These are phyloP conservation scores for Hybos culiciformis DNA, from an alignment of 2,888 invertebrate genomes.

Conservation along the genomic window DNA sequence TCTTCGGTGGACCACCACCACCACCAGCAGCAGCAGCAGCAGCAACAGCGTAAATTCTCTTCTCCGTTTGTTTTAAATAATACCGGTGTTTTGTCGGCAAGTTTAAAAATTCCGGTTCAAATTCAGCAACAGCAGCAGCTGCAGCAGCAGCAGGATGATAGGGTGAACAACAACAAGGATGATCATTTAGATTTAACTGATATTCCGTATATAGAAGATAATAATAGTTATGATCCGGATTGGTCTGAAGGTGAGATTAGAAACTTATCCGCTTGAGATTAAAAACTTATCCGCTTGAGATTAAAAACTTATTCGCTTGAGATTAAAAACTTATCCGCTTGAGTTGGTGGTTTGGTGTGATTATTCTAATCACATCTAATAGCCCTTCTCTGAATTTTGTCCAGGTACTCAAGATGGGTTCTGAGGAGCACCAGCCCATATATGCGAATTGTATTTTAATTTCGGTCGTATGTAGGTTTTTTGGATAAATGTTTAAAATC, in stretches of 20 bases:
- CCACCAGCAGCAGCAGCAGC: conserved; percentile 10
- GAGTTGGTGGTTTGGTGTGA: too few species aligned
- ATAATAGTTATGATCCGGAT: neutral
- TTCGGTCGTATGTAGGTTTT: neutral
- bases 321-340: too few species aligned
- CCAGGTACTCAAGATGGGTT: too few species aligned
- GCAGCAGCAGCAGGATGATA: conserved; percentile 8
- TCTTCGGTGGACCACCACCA: conserved; percentile 11
- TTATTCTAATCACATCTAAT: too few species aligned
- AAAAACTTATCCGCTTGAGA: too few species aligned
- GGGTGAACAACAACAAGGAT: conserved; percentile 34
- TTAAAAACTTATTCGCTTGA: too few species aligned
- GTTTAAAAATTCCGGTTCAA: conserved; percentile 57
- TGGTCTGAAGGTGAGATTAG: too few species aligned
- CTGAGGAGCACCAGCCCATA: neutral
- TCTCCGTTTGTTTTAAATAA: conserved; percentile 41
- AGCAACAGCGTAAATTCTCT: conserved; percentile 32
- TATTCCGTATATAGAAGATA: conserved; percentile 51
- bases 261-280: too few species aligned
- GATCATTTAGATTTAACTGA: conserved; percentile 40
- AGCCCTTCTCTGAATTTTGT: too few species aligned
- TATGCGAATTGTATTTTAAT: neutral
- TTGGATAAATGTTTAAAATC: neutral
- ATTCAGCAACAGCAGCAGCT: conserved; percentile 21
- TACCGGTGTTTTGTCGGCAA: conserved; percentile 60